These are phyloP conservation scores for Leptinotarsa texana DNA, from an alignment of 1,140 invertebrate genomes.

Conservation along the genomic window DNA sequence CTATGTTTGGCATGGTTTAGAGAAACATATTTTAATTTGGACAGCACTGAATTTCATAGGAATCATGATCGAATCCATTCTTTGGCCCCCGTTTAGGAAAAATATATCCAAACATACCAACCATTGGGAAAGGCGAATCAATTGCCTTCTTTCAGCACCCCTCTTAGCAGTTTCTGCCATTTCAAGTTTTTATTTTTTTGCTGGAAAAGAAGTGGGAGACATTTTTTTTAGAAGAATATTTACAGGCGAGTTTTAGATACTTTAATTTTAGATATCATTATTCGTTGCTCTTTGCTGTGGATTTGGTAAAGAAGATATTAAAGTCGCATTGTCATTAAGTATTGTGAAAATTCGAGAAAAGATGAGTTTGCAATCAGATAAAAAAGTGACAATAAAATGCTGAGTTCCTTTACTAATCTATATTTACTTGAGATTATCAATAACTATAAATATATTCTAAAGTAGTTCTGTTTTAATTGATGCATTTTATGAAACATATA, in stretches of 20 bases:
- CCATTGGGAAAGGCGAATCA: slow-evolving; percentile 60
- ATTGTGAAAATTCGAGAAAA: too few species aligned
- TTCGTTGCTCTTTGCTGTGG: too few species aligned
- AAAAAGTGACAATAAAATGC: too few species aligned
- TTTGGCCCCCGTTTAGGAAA: background rate
- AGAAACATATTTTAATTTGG: slow-evolving; percentile 82
- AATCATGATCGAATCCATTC: slow-evolving; percentile 67
- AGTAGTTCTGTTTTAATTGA: too few species aligned
- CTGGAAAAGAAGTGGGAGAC: slow-evolving; percentile 71
- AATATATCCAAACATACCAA: slow-evolving; percentile 29
- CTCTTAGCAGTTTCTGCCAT: slow-evolving; percentile 76
- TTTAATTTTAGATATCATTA: too few species aligned
- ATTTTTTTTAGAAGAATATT: slow-evolving; percentile 60
- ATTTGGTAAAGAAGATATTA: too few species aligned
- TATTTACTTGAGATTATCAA: too few species aligned
- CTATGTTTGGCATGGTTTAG: slow-evolving; percentile 87
- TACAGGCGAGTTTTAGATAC: slow-evolving; percentile 35
- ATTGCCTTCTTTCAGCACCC: slow-evolving; percentile 70
- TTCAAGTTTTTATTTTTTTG: slow-evolving; percentile 87
- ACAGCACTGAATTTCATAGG: slow-evolving; percentile 80
- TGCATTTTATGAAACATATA: too few species aligned
- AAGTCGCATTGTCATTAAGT: too few species aligned
- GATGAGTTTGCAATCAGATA: too few species aligned
- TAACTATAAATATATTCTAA: too few species aligned
- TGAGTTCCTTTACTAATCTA: too few species aligned